Base-by-base conservation (phyloP, 2,888 invertebrate genomes). In the Acrobasis repandana region DNA sequence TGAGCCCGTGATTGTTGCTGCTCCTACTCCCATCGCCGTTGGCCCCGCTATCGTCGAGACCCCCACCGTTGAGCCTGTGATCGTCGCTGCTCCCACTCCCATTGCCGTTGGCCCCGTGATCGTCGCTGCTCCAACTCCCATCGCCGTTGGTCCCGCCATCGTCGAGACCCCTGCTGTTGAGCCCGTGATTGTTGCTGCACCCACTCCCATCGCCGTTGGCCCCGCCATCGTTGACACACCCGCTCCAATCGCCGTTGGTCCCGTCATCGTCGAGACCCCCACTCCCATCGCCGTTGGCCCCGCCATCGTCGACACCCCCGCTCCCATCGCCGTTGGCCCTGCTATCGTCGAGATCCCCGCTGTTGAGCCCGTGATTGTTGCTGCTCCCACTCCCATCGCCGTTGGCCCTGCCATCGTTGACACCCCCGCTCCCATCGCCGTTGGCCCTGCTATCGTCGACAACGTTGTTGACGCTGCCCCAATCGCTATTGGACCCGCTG, bases 41-140 rank as follows among this genome's bases (percentile, higher is more conserved):
- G 52, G 15, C 9, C 34, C 34, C 2, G 34, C 52, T 16, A 34
- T 15, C 16, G 15, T 54, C n/a, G 36, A 36, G 8, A n/a, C n/a
- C n/a, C n/a, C n/a, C n/a, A 16, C 52, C 10, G 48, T 48, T 2
- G 48, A n/a, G 16, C 16, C 48, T 15, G 48, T 15, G 0, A 16
- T 48, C 16, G 16, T 48, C 16, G 48, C 15, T 1, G 15, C 34
- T 1, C 52, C 52, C 16, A 4, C 52, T n/a, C 52, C 52, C 9
- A 36, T 52, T 34, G 34, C 52, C 15, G 36, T 52, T 15, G 52
- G 36, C 8, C 52, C 52, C 34, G 52, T 34, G 9, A 36, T 52
- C 16, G 36, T 54, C 15, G 52, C 36, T 2, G n/a, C 34, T n/a
- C 52, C 52, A 8, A 16, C 52, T 8, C 52, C 52, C 15, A 15